phyloP scores from a whole-genome alignment of 2,888 invertebrate species.

The Eilema depressum region DNA sequence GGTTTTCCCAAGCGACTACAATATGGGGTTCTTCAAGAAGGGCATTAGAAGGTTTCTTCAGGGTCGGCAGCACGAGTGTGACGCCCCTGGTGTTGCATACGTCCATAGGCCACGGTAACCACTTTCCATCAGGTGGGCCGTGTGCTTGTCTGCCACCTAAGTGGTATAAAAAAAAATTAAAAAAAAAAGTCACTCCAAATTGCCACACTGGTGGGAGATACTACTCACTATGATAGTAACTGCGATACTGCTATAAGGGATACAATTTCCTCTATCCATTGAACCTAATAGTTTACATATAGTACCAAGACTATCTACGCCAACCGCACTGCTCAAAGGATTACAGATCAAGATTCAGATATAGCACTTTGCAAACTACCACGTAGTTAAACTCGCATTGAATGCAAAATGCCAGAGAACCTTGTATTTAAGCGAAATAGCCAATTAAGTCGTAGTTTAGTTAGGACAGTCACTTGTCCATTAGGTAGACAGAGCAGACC shows the following conservation, averaged over 20 bases:
- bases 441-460: neutral
- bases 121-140: no score
- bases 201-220: no score
- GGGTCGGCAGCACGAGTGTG: no score
- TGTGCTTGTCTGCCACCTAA: no score
- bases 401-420: neutral
- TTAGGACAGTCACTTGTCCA: neutral
- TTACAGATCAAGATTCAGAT: neutral
- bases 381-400: neutral
- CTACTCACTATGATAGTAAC: neutral
- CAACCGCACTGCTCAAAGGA: neutral
- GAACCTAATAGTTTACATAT: neutral
- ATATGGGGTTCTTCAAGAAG: no score
- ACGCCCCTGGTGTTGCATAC: no score
- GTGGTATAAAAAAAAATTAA: no score
- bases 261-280: neutral
- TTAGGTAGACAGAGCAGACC: neutral
- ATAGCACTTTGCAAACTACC: neutral
- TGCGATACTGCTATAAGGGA: neutral
- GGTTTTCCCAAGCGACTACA: no score
- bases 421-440: slow-evolving; percentile 1
- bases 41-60: no score
- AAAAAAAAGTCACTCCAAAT: no score
- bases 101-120: no score
- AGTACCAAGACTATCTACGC: neutral